A percentile compares a stretch with the other conserved stretches of the same genome.
phyloP scores from a whole-genome alignment of 2,113 vertebrate genomes.

The Albula goreensis region DNA sequence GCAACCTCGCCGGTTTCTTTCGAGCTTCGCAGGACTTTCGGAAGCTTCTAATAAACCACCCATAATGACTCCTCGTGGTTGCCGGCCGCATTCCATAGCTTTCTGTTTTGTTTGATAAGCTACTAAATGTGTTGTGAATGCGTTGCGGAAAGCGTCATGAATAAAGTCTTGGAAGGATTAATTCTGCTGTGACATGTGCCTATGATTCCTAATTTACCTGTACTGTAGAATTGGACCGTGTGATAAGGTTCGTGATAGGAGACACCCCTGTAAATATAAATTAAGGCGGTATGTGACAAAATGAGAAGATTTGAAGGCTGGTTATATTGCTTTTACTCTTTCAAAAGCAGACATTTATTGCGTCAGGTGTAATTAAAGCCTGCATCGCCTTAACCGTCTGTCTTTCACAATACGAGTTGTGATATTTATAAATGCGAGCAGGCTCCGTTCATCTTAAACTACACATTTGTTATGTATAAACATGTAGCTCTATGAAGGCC shows the following conservation, averaged over 20 bases:
- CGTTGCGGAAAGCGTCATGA: too few relatives aligned
- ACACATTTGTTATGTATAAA: too few relatives aligned
- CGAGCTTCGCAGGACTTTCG: too few relatives aligned
- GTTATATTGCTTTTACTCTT: background rate
- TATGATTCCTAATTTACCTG: background rate
- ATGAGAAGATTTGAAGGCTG: slow-evolving; percentile 37
- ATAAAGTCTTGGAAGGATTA: background rate
- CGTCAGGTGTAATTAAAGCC: slow-evolving; percentile 52
- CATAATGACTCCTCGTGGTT: too few relatives aligned
- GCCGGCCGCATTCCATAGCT: too few relatives aligned
- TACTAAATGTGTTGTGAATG: too few relatives aligned
- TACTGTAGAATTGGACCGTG: background rate
- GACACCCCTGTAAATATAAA: slow-evolving; percentile 25
- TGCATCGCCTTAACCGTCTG: background rate
- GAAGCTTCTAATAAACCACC: too few relatives aligned
- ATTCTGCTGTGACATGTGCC: background rate
- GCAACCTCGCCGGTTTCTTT: too few relatives aligned
- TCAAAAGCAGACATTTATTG: slow-evolving; percentile 43
- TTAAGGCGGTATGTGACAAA: slow-evolving; percentile 51
- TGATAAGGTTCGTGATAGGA: background rate
- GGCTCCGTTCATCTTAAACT: too few relatives aligned
- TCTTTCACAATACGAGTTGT: background rate
- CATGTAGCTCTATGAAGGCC: too few relatives aligned
- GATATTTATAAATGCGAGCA: slow-evolving; percentile 44
- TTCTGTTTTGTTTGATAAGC: too few relatives aligned